phyloP scores from a whole-genome alignment of 2,888 invertebrate species.

The Panopea generosa region DNA sequence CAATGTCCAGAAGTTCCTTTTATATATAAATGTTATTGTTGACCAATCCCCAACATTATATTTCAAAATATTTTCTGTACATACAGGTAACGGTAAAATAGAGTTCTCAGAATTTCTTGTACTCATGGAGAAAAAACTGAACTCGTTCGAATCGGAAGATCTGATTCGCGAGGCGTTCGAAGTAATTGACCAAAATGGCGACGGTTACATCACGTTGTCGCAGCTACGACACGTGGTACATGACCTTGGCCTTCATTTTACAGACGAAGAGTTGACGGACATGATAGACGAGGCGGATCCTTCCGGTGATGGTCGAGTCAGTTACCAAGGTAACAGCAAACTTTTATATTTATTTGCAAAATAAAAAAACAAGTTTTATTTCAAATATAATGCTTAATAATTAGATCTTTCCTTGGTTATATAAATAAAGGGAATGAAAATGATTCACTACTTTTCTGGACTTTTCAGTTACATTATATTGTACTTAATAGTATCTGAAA shows the following conservation, averaged over 20 bases:
- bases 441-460: neutral
- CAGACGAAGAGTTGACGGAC: slow-evolving; percentile 56
- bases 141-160: slow-evolving; percentile 52
- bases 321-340: slow-evolving; percentile 50
- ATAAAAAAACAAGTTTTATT: no score
- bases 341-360: no score
- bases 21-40: no score
- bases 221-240: slow-evolving; percentile 56
- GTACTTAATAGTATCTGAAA: no score
- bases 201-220: slow-evolving; percentile 53
- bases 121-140: slow-evolving; percentile 59
- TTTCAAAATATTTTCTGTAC: no score
- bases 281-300: slow-evolving; percentile 63
- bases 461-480: neutral
- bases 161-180: slow-evolving; percentile 57
- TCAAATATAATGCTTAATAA: no score
- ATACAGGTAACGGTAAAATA: slow-evolving; percentile 61
- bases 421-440: neutral
- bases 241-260: slow-evolving; percentile 39
- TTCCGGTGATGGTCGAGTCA: slow-evolving; percentile 57
- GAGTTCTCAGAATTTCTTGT: slow-evolving; percentile 59
- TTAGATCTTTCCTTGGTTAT: neutral
- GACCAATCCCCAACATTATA: no score
- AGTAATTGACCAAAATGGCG: slow-evolving; percentile 57
- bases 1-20: no score